Evolutionary conservation across 2,797 vertebrate genomes (phyloP).

Genomic region (Fistularia tabacaria): DNA sequence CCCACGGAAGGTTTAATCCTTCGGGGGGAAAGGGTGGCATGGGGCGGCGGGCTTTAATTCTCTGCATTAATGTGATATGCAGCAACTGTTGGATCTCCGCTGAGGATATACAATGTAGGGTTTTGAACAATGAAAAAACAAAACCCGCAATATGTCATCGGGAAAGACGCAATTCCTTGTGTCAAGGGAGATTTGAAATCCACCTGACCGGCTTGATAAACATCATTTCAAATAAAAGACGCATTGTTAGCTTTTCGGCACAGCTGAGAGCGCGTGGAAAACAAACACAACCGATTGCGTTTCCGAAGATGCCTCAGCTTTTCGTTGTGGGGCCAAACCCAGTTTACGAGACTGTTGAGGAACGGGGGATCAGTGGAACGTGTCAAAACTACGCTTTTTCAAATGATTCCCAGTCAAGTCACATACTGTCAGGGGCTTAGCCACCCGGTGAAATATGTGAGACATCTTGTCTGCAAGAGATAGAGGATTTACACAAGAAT

Average conservation of each 20-base stretch:
- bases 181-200: constrained; percentile 29
- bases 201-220: constrained; percentile 35
- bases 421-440: constrained; percentile 33
- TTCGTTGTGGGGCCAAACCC: constrained; percentile 1
- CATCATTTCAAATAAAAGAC: constrained; percentile 17
- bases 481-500: constrained; percentile 22
- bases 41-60: constrained; percentile 38
- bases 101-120: constrained; percentile 12
- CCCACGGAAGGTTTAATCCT: constrained; percentile 29
- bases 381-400: constrained; percentile 56
- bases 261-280: constrained; percentile 1
- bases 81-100: constrained; percentile 19
- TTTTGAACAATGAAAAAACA: constrained; percentile 21
- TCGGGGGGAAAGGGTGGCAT: constrained; percentile 26
- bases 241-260: background rate
- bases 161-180: constrained; percentile 7
- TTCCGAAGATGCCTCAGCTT: constrained; percentile 25
- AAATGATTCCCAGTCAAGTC: constrained; percentile 47
- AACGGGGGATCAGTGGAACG: constrained; percentile 29
- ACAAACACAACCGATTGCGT: constrained; percentile 37
- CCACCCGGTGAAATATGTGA: constrained; percentile 27
- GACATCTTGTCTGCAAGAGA: constrained; percentile 26
- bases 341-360: too few relatives aligned
- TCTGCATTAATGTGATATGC: constrained; percentile 26
- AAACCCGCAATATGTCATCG: constrained; percentile 7